Conservation (phyloP, 2,888 invertebrate species). For the Macropis europaea region DNA sequence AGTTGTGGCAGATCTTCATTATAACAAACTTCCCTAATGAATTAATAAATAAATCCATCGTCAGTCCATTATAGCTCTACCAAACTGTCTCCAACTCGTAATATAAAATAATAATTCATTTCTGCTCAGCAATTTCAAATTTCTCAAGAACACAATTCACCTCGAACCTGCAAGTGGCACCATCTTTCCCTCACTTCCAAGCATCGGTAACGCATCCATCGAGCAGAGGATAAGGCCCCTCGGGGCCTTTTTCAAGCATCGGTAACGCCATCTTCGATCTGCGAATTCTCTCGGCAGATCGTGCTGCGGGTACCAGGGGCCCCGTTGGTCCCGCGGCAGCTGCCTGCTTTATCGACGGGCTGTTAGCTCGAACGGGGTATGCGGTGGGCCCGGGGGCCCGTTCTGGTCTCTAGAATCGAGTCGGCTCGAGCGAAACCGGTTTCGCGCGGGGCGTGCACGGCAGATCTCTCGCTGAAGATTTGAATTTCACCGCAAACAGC, state of each 20-base stretch:
- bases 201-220: constrained; percentile 40
- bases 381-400: constrained; percentile 25
- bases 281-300: constrained; percentile 44
- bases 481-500: constrained; percentile 66
- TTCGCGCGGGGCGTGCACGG: constrained; percentile 51
- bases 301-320: constrained; percentile 49
- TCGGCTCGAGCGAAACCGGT: constrained; percentile 55
- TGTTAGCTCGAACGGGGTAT: constrained; percentile 54
- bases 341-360: constrained; percentile 58
- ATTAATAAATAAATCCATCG: too few relatives aligned
- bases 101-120: too few relatives aligned
- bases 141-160: background rate
- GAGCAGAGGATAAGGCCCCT: background rate
- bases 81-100: too few relatives aligned
- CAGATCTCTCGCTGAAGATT: constrained; percentile 63
- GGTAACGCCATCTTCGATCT: constrained; percentile 40
- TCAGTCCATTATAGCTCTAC: too few relatives aligned
- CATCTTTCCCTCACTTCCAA: background rate
- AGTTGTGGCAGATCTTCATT: too few relatives aligned
- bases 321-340: background rate
- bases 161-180: background rate
- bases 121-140: too few relatives aligned
- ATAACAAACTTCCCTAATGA: too few relatives aligned
- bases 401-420: too few relatives aligned
- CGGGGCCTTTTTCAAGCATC: constrained; percentile 25